Conservation (phyloP, 2,888 invertebrate species). For the Cepaea hortensis region DNA sequence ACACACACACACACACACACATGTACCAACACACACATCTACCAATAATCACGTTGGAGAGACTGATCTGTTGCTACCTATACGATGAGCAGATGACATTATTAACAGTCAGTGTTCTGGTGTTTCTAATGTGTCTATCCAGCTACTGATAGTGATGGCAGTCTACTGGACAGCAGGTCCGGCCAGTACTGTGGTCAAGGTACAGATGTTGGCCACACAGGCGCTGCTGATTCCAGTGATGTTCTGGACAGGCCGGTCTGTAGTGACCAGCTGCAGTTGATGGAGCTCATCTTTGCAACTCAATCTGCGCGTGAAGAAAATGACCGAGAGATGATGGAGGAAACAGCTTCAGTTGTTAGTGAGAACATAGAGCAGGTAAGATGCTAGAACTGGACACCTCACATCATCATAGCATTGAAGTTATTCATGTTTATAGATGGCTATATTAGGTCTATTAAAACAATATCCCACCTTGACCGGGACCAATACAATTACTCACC, state of each 20-base stretch:
- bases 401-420: no score
- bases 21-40: no score
- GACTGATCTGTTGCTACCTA: no score
- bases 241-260: slow-evolving; percentile 57
- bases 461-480: no score
- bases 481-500: no score
- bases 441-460: no score
- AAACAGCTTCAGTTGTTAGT: slow-evolving; percentile 61
- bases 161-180: not conserved
- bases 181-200: not conserved
- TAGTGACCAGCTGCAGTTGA: slow-evolving; percentile 41
- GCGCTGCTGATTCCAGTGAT: slow-evolving; percentile 58
- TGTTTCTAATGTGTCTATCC: not conserved
- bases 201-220: slow-evolving; percentile 50
- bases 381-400: not conserved
- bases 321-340: slow-evolving; percentile 60
- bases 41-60: no score
- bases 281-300: slow-evolving; percentile 24
- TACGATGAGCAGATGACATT: no score
- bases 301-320: slow-evolving; percentile 30
- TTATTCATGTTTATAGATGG: no score
- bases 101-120: not conserved
- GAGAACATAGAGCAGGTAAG: slow-evolving; percentile 61
- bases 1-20: no score
- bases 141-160: not conserved